A percentile compares a stretch with the other conserved stretches of the same genome.
Evolutionary conservation across 1,140 invertebrate genomes (phyloP).

Genomic region (Drosophila mauritiana): DNA sequence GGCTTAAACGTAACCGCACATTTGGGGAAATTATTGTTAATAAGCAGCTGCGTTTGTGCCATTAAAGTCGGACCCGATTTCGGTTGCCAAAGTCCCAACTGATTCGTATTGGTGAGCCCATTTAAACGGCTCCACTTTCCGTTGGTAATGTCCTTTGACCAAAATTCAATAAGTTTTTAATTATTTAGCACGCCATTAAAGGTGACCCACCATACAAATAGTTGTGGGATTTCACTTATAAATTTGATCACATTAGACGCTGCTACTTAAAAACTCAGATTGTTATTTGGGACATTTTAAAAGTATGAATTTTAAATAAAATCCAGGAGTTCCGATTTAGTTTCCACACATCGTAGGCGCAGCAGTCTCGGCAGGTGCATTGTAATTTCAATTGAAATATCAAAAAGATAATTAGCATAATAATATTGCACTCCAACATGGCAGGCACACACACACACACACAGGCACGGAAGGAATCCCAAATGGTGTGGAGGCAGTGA

Average conservation of each 20-base stretch:
- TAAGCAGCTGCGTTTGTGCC: constrained; percentile 69
- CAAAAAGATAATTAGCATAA: constrained; percentile 74
- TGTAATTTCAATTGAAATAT: constrained; percentile 69
- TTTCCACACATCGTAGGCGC: neutral
- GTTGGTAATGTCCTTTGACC: constrained; percentile 8
- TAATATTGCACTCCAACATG: constrained; percentile 54
- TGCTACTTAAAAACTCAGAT: too few relatives aligned
- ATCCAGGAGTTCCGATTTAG: too few relatives aligned
- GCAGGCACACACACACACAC: constrained; percentile 20
- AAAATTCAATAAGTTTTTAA: constrained; percentile 21
- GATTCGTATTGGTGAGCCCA: constrained; percentile 13
- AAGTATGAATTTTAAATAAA: too few relatives aligned
- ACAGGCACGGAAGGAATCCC: constrained; percentile 3
- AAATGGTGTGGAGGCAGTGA: constrained; percentile 23
- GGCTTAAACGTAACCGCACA: constrained; percentile 76
- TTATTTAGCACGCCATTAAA: neutral
- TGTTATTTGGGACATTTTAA: too few relatives aligned
- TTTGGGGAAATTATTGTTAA: constrained; percentile 80
- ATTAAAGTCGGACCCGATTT: constrained; percentile 32
- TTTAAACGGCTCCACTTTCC: constrained; percentile 22
- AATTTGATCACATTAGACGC: too few relatives aligned
- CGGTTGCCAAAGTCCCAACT: constrained; percentile 28
- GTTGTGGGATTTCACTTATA: too few relatives aligned
- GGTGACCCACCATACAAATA: neutral
- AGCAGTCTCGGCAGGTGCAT: constrained; percentile 26